Evolutionary conservation across 2,888 invertebrate species (phyloP), one percentile per base, ranked within the genome.

Genomic region (Cheilosia urbana): DNA sequence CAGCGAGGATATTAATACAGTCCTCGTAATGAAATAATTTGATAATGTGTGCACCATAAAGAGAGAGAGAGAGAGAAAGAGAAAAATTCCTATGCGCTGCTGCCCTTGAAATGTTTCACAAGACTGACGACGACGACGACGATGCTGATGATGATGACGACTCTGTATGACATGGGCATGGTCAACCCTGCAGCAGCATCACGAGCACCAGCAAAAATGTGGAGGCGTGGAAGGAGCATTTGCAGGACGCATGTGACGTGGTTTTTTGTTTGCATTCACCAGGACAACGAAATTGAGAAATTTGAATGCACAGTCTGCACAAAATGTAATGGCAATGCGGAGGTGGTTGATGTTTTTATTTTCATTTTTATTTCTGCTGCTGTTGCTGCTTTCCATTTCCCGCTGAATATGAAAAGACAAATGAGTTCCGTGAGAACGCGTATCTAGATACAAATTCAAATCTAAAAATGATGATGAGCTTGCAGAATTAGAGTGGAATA

Each of bases 401-500:
- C 79, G 79, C 84, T 84, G 84, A 76, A 75, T 84, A 80, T 71
- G 60, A 75, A 75, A 80, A 73, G 80, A 73, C 80, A 80, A 80
- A 84, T 84, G 80, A 80, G 75, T 84, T 75, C 71, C 69, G 60
- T 34, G 58, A 71, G 51, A 65, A 75, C 69, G 49, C 34, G 63
- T 34, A 55, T 60, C 21, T 68, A 62, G 73, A 63, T 84, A 79
- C 68, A 80, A 80, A 80, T 84, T 80, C 68, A 80, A 80, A 80
- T 84, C 71, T 62, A 71, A 71, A 79, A 65, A 80, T 76, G 78
- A 75, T 80, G 75, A 83, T 78, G 83, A 83, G 69, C 80, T 73
- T 76, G 84, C 80, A 71, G 80, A 84, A 84, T 84, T 79, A 71
- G 84, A 80, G 75, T 79, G 84, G 80, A 84, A 80, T 84, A 84